Percentiles rank a stretch among this genome's conserved stretches.
Conservation (phyloP, 2,797 vertebrate genomes). For the Syngnathus acus region DNA sequence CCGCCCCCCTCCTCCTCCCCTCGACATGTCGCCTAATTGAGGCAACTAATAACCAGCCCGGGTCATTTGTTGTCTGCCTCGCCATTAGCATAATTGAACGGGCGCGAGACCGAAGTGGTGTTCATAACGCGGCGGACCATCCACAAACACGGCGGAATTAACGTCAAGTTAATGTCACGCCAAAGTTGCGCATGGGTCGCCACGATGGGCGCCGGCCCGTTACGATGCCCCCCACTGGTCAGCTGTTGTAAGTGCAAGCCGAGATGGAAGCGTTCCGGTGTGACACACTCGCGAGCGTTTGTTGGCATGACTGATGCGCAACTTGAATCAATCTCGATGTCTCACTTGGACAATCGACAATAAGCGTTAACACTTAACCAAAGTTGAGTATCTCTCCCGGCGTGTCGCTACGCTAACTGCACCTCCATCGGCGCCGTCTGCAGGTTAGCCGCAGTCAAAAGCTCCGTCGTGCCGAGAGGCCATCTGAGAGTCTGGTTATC, state of each 20-base stretch:
- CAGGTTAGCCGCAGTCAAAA: conserved; percentile 42
- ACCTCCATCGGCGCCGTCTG: neutral
- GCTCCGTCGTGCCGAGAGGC: conserved; percentile 43
- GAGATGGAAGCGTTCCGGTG: neutral
- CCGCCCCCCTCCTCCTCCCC: conserved; percentile 10
- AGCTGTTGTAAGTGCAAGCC: neutral
- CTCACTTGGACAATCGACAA: too few species aligned
- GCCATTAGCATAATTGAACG: conserved; percentile 65
- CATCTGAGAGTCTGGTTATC: conserved; percentile 47
- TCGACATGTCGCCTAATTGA: conserved; percentile 53
- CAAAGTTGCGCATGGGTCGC: neutral
- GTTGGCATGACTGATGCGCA: too few species aligned
- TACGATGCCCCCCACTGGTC: neutral
- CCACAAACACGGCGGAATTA: neutral
- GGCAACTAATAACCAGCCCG: conserved; percentile 41
- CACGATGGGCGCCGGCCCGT: neutral
- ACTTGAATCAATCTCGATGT: too few species aligned
- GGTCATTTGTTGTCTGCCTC: conserved; percentile 61
- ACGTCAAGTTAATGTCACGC: neutral
- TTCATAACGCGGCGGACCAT: conserved; percentile 38
- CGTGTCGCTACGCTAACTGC: neutral
- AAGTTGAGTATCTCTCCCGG: too few species aligned
- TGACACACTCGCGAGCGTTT: neutral
- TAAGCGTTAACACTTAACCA: too few species aligned
- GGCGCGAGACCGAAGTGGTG: conserved; percentile 51